Base-by-base conservation (phyloP, 2,113 vertebrate genomes). In the Terrapene triunguis region DNA sequence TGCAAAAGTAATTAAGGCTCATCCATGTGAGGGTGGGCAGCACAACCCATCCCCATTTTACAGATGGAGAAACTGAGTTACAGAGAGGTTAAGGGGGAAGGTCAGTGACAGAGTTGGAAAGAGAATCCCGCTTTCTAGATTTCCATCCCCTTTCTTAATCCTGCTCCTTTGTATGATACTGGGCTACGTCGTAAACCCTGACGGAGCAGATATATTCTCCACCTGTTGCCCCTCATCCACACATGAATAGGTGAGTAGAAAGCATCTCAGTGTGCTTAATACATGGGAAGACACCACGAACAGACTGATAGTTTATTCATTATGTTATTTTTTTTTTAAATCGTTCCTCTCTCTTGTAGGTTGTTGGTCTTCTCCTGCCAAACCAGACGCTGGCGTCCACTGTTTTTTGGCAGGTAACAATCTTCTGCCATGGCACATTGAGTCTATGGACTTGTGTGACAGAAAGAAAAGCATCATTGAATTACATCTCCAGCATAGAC, bases 331-430 rank as follows among this genome's bases (percentile, higher is more conserved):
- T 62, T 24, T n/a, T 69, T 47, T 93, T 38, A 21, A 69, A 72
- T 38, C 5, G n/a, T 72, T 72, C 92, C 59, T 96, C 90, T 97
- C 91, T 97, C 95, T 96, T 93, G 8, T 87, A 99, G 99, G 99
- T 99, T 29, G 98, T 99, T 10, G 99, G 99, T 90, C 99, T 99
- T 53, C 99, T 99, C n/a, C 97, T 99, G 94, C 99, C 99, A 87
- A 99, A 99, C 97, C 99, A 99, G 98, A 99, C 99, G 0, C 85
- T 99, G 96, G 95, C 97, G 3, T 99, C 99, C 65, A 99, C 99
- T 2, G 93, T 99, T 88, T 99, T 99, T 96, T 99, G 99, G 99
- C 99, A 99, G 99, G 99, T 99, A 96, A 97, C 2, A 0, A 35
- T 62, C 4, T 9, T 27, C 2, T 29, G 51, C 44, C 44, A 17